phyloP scores from a whole-genome alignment of 2,888 invertebrate species.

The Osmoderma eremita region DNA sequence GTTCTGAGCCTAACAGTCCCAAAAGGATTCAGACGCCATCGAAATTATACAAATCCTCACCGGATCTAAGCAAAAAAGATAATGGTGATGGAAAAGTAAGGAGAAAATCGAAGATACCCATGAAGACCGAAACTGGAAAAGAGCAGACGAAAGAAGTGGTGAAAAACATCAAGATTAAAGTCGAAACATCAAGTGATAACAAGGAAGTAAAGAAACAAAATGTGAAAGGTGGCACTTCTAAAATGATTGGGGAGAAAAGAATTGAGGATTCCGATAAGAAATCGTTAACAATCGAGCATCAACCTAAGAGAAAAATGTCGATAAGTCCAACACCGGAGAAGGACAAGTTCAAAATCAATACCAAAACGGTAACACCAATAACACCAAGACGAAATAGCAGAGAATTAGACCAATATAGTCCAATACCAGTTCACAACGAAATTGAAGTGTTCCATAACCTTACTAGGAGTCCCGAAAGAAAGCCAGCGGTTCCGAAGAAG shows the following conservation, averaged over 20 bases:
- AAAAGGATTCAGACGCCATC: conserved; percentile 60
- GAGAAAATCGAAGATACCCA: conserved; percentile 47
- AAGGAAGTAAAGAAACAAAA: conserved; percentile 1
- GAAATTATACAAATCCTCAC: conserved; percentile 57
- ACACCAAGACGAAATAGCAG: conserved; percentile 45
- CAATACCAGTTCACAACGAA: conserved; percentile 68
- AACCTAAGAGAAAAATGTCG: neutral
- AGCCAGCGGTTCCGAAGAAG: conserved; percentile 10
- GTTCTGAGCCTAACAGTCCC: conserved; percentile 57
- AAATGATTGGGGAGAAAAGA: neutral
- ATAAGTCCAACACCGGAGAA: conserved; percentile 13
- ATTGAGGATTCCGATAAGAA: conserved; percentile 4
- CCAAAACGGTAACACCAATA: neutral
- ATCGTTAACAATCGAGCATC: conserved; percentile 16
- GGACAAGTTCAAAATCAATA: conserved; percentile 5
- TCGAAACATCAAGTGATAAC: neutral
- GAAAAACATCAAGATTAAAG: neutral
- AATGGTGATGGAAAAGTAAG: no score
- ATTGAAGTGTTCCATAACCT: conserved; percentile 76
- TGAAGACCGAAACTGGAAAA: conserved; percentile 39
- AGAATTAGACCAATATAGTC: conserved; percentile 56
- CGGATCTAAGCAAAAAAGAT: conserved; percentile 52
- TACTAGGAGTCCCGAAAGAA: conserved; percentile 69
- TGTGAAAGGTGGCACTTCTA: neutral
- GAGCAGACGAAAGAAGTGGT: conserved; percentile 33